These are phyloP conservation scores for Rhopilema esculentum DNA, from an alignment of 30 jellyfish, hydroid and myxozoan species.

Conservation along the genomic window DNA sequence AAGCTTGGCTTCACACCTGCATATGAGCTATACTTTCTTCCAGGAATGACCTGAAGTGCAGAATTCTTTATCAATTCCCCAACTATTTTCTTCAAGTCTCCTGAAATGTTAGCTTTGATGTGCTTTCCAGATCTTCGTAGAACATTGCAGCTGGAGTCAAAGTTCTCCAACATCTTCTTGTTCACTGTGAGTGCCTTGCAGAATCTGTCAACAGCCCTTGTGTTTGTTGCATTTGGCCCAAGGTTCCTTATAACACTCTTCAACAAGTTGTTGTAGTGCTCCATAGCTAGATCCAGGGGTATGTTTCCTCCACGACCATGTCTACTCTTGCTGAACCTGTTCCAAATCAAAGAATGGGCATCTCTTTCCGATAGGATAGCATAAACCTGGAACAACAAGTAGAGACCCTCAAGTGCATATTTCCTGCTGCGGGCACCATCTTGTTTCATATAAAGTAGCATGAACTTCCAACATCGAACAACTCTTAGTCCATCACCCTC, in stretches of 20 bases:
- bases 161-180: constrained; percentile 42
- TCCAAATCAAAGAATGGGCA: constrained; percentile 55
- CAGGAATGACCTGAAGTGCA: constrained; percentile 24
- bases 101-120: constrained; percentile 9
- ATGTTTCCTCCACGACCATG: constrained; percentile 67
- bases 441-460: constrained; percentile 34
- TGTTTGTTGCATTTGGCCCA: constrained; percentile 56
- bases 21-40: constrained; percentile 29
- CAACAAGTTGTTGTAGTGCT: constrained; percentile 48
- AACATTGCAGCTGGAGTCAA: constrained; percentile 39
- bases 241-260: constrained; percentile 39
- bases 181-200: constrained; percentile 56
- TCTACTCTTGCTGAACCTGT: constrained; percentile 30
- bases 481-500: constrained; percentile 65
- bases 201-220: constrained; percentile 31
- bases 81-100: constrained; percentile 32
- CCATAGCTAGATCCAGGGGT: constrained; percentile 66
- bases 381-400: constrained; percentile 35
- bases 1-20: constrained; percentile 30
- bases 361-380: constrained; percentile 17
- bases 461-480: constrained; percentile 56
- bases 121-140: constrained; percentile 53
- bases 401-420: constrained; percentile 52
- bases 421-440: constrained; percentile 54
- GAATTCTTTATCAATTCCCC: constrained; percentile 22